Evolutionary conservation across 2,888 invertebrate genomes (phyloP), one percentile per base, ranked within the genome.

Genomic region (Napeogenes sylphis): DNA sequence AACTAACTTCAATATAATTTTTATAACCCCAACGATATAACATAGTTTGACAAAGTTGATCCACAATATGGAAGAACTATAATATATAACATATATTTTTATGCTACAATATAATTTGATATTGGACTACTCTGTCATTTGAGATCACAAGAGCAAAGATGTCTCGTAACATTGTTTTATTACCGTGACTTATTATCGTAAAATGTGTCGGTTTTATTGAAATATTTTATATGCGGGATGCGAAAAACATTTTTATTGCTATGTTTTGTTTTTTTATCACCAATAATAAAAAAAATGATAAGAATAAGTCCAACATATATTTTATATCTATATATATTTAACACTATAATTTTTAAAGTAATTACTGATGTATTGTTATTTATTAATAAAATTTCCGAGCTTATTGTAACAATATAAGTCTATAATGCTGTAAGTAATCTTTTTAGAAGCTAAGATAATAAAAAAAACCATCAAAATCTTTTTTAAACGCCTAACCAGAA

Each of bases 141-240:
- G 51, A 51, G 51, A 51, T 51, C 51, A 51, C 30, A 51, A 56
- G 62, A 46, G 54, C 58, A 58, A 58, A 55, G 55, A 62, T 62
- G 62, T 62, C 55, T 30, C 46, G 56, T 56, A 62, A 62, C 54
- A 55, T 58, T 62, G 64, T 67, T 67, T 64, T 64, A 64, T 60
- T 53, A 46, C 32, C 45, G 12, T 56, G 60, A 65, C 64, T 64
- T 65, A 58, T 58, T 67, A 65, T 64, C 65, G 64, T 64, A 65
- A 67, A 67, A 62, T 64, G 64, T 65, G 61, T 67, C 58, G 56
- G 58, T 67, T 67, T 67, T 64, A 67, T 67, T 67, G 67, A 67
- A 62, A 60, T 64, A 67, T 62, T 67, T 67, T 62, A 67, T 67
- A 64, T 60, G 60, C 55, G 58, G 59, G 56, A 45, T 60, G 54